These are phyloP conservation scores for Pristionchus japonicus DNA, from an alignment of 2,888 invertebrate species.

Conservation along the genomic window DNA sequence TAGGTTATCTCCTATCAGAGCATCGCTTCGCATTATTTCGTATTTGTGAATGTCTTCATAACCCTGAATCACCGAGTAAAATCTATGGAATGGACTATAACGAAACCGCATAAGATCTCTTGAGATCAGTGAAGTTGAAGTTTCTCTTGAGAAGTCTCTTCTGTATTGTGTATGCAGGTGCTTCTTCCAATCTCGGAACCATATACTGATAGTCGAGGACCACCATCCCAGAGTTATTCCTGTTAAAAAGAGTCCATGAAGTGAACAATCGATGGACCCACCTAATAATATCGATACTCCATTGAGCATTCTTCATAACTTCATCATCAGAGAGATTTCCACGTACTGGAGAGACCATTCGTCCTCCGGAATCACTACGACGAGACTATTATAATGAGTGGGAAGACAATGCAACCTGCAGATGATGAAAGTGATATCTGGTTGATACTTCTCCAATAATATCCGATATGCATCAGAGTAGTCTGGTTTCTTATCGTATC, in stretches of 20 bases:
- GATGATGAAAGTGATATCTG: constrained; percentile 3
- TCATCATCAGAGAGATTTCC: constrained; percentile 12
- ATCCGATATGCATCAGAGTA: neutral
- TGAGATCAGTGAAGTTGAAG: neutral
- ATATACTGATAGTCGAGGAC: constrained; percentile 28
- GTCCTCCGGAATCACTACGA: neutral
- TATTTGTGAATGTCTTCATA: neutral
- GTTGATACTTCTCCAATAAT: neutral
- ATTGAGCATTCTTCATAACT: constrained; percentile 17
- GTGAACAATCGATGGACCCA: neutral
- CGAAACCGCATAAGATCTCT: neutral
- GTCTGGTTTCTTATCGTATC: neutral
- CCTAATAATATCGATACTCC: constrained; percentile 15
- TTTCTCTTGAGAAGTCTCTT: constrained; percentile 16
- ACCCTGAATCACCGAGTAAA: neutral
- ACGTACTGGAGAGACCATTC: neutral
- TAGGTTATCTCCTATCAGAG: neutral
- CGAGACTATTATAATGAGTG: neutral
- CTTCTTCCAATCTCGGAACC: neutral
- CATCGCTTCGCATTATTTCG: constrained; percentile 8
- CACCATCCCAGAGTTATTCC: neutral
- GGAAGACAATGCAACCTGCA: neutral
- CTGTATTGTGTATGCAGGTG: neutral
- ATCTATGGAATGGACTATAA: neutral
- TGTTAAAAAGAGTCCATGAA: no score